phyloP scores from a whole-genome alignment of 2,888 invertebrate species.

The Orthonevra nobilis region DNA sequence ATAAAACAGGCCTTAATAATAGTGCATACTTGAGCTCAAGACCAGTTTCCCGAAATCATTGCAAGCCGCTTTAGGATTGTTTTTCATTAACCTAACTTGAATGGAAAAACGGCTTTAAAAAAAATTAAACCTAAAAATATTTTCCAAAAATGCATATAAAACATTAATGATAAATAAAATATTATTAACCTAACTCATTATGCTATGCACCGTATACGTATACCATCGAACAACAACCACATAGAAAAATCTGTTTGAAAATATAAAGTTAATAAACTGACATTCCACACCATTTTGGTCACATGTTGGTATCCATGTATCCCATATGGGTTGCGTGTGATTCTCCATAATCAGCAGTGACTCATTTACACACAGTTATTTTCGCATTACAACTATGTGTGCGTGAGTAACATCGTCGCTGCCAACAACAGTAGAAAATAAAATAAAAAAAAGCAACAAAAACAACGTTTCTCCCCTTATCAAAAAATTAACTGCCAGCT shows the following conservation, averaged over 20 bases:
- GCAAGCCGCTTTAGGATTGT: slow-evolving; percentile 27
- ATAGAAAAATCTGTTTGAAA: slow-evolving; percentile 39
- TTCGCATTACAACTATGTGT: too few relatives aligned
- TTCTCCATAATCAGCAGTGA: slow-evolving; percentile 68
- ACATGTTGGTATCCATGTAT: slow-evolving; percentile 56
- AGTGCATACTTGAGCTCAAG: background rate
- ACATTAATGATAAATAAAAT: slow-evolving; percentile 15
- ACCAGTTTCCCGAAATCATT: slow-evolving; percentile 26
- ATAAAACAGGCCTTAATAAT: too few relatives aligned
- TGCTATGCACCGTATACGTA: too few relatives aligned
- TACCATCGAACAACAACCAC: too few relatives aligned
- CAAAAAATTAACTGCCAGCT: background rate
- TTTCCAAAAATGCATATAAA: slow-evolving; percentile 29
- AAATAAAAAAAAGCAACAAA: slow-evolving; percentile 42
- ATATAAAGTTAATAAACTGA: slow-evolving; percentile 62
- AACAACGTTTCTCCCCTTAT: slow-evolving; percentile 36
- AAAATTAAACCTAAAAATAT: too few relatives aligned
- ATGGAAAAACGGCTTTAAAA: slow-evolving; percentile 49
- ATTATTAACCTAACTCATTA: slow-evolving; percentile 4
- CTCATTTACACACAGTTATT: slow-evolving; percentile 55
- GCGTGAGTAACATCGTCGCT: slow-evolving; percentile 26
- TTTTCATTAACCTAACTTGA: background rate
- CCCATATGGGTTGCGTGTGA: slow-evolving; percentile 38
- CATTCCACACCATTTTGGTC: slow-evolving; percentile 69
- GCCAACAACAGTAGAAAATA: too few relatives aligned